Percentiles rank a stretch among this genome's conserved stretches.
Evolutionary conservation across 2,797 vertebrate species (phyloP).

Genomic region (Diplodus sargus): DNA sequence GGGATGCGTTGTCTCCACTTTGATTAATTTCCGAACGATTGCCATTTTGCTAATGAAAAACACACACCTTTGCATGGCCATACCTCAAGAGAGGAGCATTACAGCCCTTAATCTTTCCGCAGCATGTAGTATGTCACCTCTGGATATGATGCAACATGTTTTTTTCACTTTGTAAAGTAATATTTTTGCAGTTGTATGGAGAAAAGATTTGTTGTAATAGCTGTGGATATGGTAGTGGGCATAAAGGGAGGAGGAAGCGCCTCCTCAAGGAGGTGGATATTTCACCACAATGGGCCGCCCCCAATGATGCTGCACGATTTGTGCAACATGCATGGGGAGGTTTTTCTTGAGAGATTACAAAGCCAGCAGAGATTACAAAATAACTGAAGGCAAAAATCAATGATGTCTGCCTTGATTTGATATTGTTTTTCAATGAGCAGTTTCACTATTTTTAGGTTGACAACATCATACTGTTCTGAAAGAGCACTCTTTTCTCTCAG

Average conservation of each 20-base stretch:
- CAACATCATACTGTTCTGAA: background rate
- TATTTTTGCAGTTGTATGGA: background rate
- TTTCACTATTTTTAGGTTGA: background rate
- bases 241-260: background rate
- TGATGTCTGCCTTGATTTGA: background rate
- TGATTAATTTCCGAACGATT: conserved; percentile 26
- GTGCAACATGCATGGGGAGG: background rate
- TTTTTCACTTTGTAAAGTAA: conserved; percentile 18
- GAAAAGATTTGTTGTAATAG: background rate
- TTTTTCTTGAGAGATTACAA: background rate
- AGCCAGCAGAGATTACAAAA: background rate
- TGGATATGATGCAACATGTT: background rate
- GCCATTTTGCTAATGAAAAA: conserved; percentile 17
- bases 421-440: background rate
- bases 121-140: conserved; percentile 3
- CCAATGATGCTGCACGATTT: background rate
- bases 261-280: background rate
- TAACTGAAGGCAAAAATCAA: background rate
- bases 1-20: background rate
- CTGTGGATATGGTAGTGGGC: background rate
- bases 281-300: background rate
- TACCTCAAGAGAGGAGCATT: conserved; percentile 4
- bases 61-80: conserved; percentile 2
- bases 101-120: background rate
- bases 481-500: background rate